phyloP scores from a whole-genome alignment of 2,797 vertebrate genomes.

The Halcyon chelicuti region DNA sequence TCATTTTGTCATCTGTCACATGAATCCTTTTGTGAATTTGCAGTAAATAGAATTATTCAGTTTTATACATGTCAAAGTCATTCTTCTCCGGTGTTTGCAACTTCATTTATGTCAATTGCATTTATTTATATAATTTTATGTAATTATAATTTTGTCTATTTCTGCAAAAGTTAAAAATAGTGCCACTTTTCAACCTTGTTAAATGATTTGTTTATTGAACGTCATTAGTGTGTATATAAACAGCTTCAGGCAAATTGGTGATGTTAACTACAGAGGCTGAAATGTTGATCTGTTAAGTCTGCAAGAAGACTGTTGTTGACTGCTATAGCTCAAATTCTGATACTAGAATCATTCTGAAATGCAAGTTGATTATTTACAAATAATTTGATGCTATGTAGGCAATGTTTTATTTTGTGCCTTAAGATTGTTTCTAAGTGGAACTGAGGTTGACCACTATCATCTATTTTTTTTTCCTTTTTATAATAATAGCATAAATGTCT shows the following conservation, averaged over 20 bases:
- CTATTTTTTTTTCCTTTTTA: neutral
- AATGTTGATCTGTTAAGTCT: neutral
- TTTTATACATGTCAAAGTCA: neutral
- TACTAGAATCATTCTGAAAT: neutral
- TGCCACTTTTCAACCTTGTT: neutral
- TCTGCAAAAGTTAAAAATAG: constrained; percentile 45
- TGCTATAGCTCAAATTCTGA: neutral
- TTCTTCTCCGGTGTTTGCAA: constrained; percentile 42
- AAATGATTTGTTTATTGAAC: neutral
- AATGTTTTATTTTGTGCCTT: neutral
- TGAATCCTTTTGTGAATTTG: constrained; percentile 64
- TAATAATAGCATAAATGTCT: neutral
- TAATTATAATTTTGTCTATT: neutral
- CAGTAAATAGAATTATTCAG: constrained; percentile 48
- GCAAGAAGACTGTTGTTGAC: neutral
- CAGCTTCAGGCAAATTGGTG: neutral
- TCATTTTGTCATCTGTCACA: constrained; percentile 55
- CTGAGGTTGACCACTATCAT: neutral
- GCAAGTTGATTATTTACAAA: neutral
- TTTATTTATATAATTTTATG: neutral
- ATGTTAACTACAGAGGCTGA: neutral
- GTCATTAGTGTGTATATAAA: neutral
- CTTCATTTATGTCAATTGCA: constrained; percentile 40
- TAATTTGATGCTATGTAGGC: neutral
- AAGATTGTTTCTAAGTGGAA: neutral